These are phyloP conservation scores for Abscondita cerata DNA, from an alignment of 2,888 invertebrate species.

Conservation along the genomic window DNA sequence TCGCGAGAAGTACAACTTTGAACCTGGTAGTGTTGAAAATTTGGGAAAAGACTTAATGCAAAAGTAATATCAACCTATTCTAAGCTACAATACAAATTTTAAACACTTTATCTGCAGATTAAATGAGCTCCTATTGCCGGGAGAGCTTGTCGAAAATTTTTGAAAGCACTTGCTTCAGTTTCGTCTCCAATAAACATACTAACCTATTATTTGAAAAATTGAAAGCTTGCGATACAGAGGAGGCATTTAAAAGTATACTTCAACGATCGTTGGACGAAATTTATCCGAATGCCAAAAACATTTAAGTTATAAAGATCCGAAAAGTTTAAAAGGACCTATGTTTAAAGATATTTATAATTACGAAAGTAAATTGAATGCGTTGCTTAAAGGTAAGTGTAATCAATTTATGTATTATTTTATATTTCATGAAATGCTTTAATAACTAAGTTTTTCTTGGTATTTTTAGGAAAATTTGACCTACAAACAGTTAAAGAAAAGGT, in stretches of 20 bases:
- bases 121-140: conserved; percentile 47
- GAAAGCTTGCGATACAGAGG: conserved; percentile 19
- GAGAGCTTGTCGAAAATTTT: conserved; percentile 51
- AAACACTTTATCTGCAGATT: too few relatives aligned
- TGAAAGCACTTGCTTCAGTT: conserved; percentile 59
- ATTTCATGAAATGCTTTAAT: too few relatives aligned
- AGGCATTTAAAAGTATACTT: conserved; percentile 18
- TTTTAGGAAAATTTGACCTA: conserved; percentile 26
- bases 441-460: too few relatives aligned
- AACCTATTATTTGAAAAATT: conserved; percentile 53
- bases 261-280: conserved; percentile 39
- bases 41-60: conserved; percentile 39
- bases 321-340: conserved; percentile 52
- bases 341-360: conserved; percentile 49
- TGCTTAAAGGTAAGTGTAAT: conserved; percentile 31
- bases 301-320: conserved; percentile 37
- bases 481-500: conserved; percentile 4
- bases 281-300: conserved; percentile 29
- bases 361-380: conserved; percentile 38
- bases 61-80: too few relatives aligned
- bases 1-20: conserved; percentile 49
- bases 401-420: background rate
- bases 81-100: too few relatives aligned
- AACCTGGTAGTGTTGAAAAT: conserved; percentile 8
- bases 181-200: conserved; percentile 58